phyloP scores from a whole-genome alignment of 2,797 vertebrate genomes.

The Gymnoscopelus microlampas region DNA sequence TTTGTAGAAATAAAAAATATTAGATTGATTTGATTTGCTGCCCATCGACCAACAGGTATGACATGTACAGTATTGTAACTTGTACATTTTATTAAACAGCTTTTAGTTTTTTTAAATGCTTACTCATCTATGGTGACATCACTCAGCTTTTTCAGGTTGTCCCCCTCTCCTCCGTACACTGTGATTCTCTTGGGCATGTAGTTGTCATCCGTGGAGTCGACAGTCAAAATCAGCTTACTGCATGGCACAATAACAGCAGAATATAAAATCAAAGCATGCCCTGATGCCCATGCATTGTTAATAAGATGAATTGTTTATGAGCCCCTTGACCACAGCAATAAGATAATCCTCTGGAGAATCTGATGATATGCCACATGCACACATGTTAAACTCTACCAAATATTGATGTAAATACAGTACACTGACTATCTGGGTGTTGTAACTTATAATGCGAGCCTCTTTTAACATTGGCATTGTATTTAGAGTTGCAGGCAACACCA shows the following conservation, averaged over 20 bases:
- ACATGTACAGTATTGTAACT: too few relatives aligned
- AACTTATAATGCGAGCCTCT: too few relatives aligned
- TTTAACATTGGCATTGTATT: too few relatives aligned
- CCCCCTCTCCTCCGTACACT: conserved; percentile 92
- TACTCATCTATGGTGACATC: conserved; percentile 95
- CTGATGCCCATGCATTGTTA: not conserved
- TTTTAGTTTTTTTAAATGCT: conserved; percentile 61
- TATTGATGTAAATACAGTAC: too few relatives aligned
- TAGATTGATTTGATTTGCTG: too few relatives aligned
- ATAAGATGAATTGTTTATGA: not conserved
- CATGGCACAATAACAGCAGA: conserved; percentile 13
- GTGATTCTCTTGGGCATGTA: conserved; percentile 96
- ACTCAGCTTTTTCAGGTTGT: conserved; percentile 93
- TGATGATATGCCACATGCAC: too few relatives aligned
- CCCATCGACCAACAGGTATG: too few relatives aligned
- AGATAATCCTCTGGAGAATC: too few relatives aligned
- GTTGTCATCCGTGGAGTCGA: conserved; percentile 96
- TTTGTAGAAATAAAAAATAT: too few relatives aligned
- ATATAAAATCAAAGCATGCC: not conserved
- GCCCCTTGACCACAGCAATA: not conserved
- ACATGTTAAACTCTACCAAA: too few relatives aligned
- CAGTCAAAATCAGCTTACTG: conserved; percentile 93
- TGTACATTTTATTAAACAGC: not conserved
- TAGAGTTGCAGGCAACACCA: too few relatives aligned
- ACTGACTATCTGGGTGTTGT: too few relatives aligned